Conservation (phyloP, 2,888 invertebrate genomes). For the Tipula unca region DNA sequence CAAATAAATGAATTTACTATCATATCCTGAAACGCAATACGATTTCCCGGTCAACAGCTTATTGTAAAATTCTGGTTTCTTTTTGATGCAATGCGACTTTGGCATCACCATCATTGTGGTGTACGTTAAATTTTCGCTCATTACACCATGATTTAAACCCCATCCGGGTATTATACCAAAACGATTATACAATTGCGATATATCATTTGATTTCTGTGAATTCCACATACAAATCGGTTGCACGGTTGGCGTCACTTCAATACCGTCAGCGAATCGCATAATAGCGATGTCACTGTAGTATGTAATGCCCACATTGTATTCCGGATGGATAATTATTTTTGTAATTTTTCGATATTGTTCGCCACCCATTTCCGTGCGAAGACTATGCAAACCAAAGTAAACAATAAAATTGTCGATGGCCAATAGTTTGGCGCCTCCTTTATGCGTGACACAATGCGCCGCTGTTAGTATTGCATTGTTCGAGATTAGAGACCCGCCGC, state of each 20-base stretch:
- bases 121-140: slow-evolving; percentile 30
- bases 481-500: neutral
- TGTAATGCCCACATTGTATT: neutral
- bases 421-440: neutral
- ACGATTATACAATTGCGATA: neutral
- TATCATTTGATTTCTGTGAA: neutral
- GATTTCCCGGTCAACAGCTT: slow-evolving; percentile 21
- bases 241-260: slow-evolving; percentile 25
- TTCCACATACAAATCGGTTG: slow-evolving; percentile 41
- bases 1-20: slow-evolving; percentile 21
- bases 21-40: slow-evolving; percentile 25
- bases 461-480: neutral
- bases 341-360: neutral
- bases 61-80: slow-evolving; percentile 26
- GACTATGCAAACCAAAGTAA: neutral
- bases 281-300: neutral
- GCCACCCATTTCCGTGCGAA: neutral
- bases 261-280: neutral
- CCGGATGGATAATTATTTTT: neutral
- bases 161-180: slow-evolving; percentile 32
- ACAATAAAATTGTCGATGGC: neutral
- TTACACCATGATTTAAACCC: slow-evolving; percentile 33
- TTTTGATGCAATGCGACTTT: slow-evolving; percentile 32
- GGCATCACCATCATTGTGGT: slow-evolving; percentile 34
- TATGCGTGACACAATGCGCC: neutral